These are phyloP conservation scores for Pyralis farinalis DNA, from an alignment of 2,888 invertebrate species.

Conservation along the genomic window DNA sequence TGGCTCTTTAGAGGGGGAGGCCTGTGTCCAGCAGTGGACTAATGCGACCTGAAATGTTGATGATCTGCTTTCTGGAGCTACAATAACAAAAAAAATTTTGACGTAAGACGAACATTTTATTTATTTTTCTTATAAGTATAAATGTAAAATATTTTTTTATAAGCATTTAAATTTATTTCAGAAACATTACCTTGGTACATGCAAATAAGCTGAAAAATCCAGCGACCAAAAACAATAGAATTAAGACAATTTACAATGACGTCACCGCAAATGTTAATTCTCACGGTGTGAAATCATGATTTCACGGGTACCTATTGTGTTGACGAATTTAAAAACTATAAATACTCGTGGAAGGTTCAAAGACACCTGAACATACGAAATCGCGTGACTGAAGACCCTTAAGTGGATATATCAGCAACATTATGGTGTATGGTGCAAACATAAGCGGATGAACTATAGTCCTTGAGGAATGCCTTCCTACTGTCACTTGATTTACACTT, in stretches of 20 bases:
- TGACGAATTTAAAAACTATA: constrained; percentile 5
- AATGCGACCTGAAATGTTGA: too few species aligned
- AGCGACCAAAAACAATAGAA: background rate
- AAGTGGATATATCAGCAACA: constrained; percentile 40
- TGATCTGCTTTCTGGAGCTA: too few species aligned
- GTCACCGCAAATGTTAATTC: background rate
- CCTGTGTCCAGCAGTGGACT: too few species aligned
- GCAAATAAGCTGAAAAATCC: background rate
- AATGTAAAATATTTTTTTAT: too few species aligned
- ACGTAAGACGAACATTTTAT: too few species aligned
- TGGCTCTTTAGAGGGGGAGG: too few species aligned
- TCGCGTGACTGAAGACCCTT: constrained; percentile 61
- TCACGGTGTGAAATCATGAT: background rate
- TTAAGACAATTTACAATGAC: background rate
- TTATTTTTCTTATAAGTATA: too few species aligned
- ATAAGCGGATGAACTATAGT: constrained; percentile 13
- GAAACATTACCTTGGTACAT: background rate
- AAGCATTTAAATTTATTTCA: too few species aligned
- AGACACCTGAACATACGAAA: constrained; percentile 53
- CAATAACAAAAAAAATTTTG: too few species aligned
- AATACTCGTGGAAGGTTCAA: constrained; percentile 33
- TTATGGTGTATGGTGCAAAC: constrained; percentile 26
- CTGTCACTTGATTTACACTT: too few species aligned
- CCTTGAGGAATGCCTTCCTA: too few species aligned
- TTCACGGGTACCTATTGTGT: background rate